Conservation (phyloP, 2,113 vertebrate genomes). For the Rhinichthys klamathensis region DNA sequence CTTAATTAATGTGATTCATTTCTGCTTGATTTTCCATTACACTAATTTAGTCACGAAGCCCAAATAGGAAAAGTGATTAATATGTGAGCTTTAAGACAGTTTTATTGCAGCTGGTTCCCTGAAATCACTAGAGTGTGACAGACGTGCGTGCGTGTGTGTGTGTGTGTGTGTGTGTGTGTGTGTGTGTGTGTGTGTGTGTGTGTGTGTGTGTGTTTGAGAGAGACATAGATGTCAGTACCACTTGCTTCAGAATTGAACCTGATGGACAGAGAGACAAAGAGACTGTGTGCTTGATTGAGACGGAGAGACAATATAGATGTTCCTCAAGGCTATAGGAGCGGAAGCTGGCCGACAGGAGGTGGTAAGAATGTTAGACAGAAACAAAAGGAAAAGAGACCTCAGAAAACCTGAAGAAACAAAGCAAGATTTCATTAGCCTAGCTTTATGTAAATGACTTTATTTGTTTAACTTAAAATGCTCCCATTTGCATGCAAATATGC, state of each 20-base stretch:
- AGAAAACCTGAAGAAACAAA: slow-evolving; percentile 14
- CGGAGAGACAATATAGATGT: slow-evolving; percentile 55
- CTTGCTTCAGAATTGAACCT: slow-evolving; percentile 54
- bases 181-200: background rate
- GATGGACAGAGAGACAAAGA: slow-evolving; percentile 50
- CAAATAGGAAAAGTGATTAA: slow-evolving; percentile 57
- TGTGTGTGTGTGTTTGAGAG: slow-evolving; percentile 19
- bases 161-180: background rate
- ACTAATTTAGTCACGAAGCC: background rate
- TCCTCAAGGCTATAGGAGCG: slow-evolving; percentile 35
- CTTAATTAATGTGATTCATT: background rate
- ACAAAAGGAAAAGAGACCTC: slow-evolving; percentile 14
- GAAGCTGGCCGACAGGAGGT: slow-evolving; percentile 53
- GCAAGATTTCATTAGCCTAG: slow-evolving; percentile 34
- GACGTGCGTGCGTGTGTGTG: background rate
- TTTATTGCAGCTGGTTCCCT: slow-evolving; percentile 51
- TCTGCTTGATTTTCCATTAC: background rate
- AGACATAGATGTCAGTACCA: slow-evolving; percentile 69
- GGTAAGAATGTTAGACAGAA: slow-evolving; percentile 35
- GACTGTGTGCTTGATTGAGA: slow-evolving; percentile 30
- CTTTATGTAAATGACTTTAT: slow-evolving; percentile 51
- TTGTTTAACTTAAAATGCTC: slow-evolving; percentile 45
- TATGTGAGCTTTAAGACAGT: slow-evolving; percentile 60
- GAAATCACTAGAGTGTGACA: slow-evolving; percentile 51
- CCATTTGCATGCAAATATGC: slow-evolving; percentile 37